Conservation (phyloP, 2,113 vertebrate genomes). For the Macrotus californicus region DNA sequence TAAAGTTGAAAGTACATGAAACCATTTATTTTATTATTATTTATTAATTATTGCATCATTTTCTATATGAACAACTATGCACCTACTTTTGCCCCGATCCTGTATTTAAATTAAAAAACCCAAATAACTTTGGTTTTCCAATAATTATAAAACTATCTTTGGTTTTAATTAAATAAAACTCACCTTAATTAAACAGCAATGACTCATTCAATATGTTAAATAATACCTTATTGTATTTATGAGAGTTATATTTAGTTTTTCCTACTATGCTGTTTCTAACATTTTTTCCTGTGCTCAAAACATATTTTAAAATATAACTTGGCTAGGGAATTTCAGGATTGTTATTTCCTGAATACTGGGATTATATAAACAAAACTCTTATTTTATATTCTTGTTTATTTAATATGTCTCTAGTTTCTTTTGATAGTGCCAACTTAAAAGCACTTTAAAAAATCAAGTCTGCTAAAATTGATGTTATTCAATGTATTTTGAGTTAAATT, state of each 20-base stretch:
- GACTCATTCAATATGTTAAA: conserved; percentile 3
- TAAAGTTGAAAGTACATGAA: not conserved
- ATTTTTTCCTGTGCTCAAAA: conserved; percentile 43
- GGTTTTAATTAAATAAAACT: conserved; percentile 37
- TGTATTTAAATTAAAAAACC: conserved; percentile 6
- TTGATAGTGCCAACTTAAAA: not conserved
- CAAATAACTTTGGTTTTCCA: not conserved
- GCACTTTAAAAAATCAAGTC: conserved; percentile 18
- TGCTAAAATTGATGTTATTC: not conserved
- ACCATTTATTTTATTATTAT: not conserved
- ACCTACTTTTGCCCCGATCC: not conserved
- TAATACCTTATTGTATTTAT: conserved; percentile 17
- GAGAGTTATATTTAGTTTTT: not conserved
- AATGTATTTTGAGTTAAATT: conserved; percentile 16
- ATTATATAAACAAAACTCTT: conserved; percentile 50
- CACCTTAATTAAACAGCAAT: conserved; percentile 8
- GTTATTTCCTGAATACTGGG: conserved; percentile 26
- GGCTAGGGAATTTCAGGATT: conserved; percentile 26
- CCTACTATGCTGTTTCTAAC: not conserved
- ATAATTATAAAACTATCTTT: not conserved
- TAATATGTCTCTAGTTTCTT: conserved; percentile 28
- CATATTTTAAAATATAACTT: conserved; percentile 59
- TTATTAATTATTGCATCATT: not conserved
- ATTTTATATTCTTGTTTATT: conserved; percentile 40
- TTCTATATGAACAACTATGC: not conserved